These are phyloP conservation scores for Trematomus loennbergii DNA, from an alignment of 2,113 vertebrate species.

Conservation along the genomic window DNA sequence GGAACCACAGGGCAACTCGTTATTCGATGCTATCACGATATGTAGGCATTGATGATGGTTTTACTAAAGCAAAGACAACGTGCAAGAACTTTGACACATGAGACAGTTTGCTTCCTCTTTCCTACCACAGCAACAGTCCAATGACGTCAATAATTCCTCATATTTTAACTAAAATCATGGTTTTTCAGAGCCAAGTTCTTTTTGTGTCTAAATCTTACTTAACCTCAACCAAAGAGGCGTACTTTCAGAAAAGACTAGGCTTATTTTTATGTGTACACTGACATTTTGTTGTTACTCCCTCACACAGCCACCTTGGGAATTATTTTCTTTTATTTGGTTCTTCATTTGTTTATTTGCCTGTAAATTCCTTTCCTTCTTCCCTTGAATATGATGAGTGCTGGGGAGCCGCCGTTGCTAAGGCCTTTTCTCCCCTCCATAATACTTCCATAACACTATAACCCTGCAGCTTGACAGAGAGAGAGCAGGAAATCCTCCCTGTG, in stretches of 20 bases:
- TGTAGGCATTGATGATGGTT: neutral
- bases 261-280: too few relatives aligned
- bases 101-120: neutral
- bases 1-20: conserved; percentile 16
- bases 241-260: too few relatives aligned
- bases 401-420: conserved; percentile 48
- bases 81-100: neutral
- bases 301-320: neutral
- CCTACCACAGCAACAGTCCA: neutral
- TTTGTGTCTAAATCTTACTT: neutral
- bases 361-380: neutral
- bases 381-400: conserved; percentile 52
- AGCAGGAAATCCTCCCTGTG: conserved; percentile 73
- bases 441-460: conserved; percentile 72
- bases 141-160: neutral
- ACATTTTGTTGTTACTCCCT: too few relatives aligned
- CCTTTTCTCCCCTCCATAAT: conserved; percentile 60
- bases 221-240: neutral
- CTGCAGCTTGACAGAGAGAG: conserved; percentile 68
- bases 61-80: neutral
- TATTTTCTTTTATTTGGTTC: neutral
- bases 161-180: neutral
- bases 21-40: neutral
- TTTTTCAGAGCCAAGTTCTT: neutral
- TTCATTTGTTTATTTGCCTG: conserved; percentile 17